Conservation (phyloP, 2,888 invertebrate genomes). For the Lasioglossum morio region DNA sequence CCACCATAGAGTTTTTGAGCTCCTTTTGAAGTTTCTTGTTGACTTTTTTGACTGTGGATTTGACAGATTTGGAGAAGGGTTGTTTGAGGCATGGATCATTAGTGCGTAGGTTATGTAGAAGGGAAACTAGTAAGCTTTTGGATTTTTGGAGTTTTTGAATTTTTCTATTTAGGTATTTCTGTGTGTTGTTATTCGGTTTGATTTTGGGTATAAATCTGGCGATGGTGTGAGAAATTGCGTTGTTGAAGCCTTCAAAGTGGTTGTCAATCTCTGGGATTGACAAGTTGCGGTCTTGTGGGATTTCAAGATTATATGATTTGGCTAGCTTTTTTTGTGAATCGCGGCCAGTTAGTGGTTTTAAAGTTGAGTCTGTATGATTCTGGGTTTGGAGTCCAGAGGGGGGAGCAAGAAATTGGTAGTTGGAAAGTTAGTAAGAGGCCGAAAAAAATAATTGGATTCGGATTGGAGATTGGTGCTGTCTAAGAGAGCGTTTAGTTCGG, state of each 20-base stretch:
- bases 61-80: too few species aligned
- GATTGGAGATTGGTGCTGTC: neutral
- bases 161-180: neutral
- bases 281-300: neutral
- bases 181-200: neutral
- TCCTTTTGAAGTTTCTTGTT: neutral
- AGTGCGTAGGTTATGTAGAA: neutral
- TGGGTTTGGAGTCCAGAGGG: neutral
- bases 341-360: conserved; percentile 2
- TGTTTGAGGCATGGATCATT: neutral
- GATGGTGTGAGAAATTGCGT: neutral
- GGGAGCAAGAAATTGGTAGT: neutral
- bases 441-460: neutral
- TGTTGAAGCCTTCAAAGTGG: neutral
- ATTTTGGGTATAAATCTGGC: neutral
- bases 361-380: neutral
- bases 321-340: neutral
- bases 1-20: too few species aligned
- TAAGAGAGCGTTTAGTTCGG: neutral
- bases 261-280: neutral
- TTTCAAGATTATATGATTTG: neutral
- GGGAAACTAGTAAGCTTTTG: neutral
- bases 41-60: neutral
- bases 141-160: neutral
- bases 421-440: neutral